These are phyloP conservation scores for Falco columbarius DNA, from an alignment of 2,797 vertebrate species.

Conservation along the genomic window DNA sequence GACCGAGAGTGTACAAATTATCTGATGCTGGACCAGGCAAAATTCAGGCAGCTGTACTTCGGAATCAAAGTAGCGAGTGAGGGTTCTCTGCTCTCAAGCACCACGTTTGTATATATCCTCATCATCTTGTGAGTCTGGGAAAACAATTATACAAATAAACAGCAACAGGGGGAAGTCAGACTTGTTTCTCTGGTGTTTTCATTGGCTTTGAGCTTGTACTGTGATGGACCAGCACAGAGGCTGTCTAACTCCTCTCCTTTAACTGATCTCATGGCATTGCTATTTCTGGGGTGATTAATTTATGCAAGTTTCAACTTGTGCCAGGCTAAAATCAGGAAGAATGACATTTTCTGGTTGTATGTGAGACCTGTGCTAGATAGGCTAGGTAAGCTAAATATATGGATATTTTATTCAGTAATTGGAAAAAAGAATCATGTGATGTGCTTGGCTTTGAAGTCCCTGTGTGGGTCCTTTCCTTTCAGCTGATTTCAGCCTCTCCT, in stretches of 20 bases:
- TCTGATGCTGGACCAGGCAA: background rate
- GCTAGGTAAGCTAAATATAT: background rate
- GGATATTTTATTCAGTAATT: background rate
- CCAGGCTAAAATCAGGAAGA: background rate
- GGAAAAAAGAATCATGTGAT: background rate
- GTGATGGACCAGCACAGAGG: background rate
- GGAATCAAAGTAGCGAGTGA: background rate
- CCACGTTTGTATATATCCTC: background rate
- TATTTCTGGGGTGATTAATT: background rate
- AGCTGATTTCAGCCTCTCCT: background rate
- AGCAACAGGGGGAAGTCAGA: background rate
- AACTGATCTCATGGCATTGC: background rate
- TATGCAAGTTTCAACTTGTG: background rate
- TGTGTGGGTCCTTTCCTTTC: background rate
- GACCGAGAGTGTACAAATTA: background rate
- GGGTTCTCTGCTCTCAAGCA: background rate
- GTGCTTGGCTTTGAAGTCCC: background rate
- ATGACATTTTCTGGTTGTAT: background rate
- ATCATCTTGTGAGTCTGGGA: background rate
- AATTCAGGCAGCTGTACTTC: background rate
- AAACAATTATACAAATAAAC: background rate
- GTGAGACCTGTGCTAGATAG: background rate
- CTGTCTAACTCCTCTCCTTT: background rate
- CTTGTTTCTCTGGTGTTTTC: background rate
- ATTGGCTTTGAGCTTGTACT: background rate